Base-by-base conservation (phyloP, 2,888 invertebrate genomes). In the Siphlonurus alternatus region DNA sequence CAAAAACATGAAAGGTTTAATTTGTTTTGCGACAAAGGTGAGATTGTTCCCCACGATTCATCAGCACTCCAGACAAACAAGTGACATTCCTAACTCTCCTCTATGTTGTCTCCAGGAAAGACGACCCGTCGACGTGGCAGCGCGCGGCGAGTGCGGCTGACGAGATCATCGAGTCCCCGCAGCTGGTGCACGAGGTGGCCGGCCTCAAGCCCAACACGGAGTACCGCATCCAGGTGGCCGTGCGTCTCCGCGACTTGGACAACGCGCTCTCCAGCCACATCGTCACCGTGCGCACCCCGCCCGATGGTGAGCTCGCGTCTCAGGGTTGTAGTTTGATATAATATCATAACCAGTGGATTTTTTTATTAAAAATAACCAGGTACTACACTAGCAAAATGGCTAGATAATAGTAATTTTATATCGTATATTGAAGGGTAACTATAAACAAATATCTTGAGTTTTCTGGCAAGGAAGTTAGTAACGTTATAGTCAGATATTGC, bases 91-190 rank as follows among this genome's bases (percentile, higher is more conserved):
- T n/a, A n/a, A n/a, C n/a, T n/a, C n/a, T n/a, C n/a, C n/a, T n/a
- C n/a, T n/a, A n/a, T 63, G 38, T 67, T 62, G 63, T 69, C 72
- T 72, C 7, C 69, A 84, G 85, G 19, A 83, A 83, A 56, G 22
- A 82, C 66, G 87, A 90, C 69, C 79, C 85, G 18, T 79, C 84
- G 0, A 82, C 81, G 3, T 93, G 93, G 93, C 83, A 87, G 0
- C 90, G 93, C 80, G 86, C 89, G 20, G 90, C 93, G 71, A 90
- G 92, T 0, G 91, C 92, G 15, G 89, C 90, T 0, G 86, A 89
- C 69, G 91, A 92, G 73, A 76, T 93, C 3, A 87, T 94, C 65
- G 89, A 89, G 1, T 91, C 91, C 3, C 85, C 88, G 2, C 89
- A 92, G 66, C 77, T 93, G 66, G 92, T 93, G 74, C 91, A 93